These are phyloP conservation scores for Oeneis ivallda DNA, from an alignment of 2,888 invertebrate species.

Conservation along the genomic window DNA sequence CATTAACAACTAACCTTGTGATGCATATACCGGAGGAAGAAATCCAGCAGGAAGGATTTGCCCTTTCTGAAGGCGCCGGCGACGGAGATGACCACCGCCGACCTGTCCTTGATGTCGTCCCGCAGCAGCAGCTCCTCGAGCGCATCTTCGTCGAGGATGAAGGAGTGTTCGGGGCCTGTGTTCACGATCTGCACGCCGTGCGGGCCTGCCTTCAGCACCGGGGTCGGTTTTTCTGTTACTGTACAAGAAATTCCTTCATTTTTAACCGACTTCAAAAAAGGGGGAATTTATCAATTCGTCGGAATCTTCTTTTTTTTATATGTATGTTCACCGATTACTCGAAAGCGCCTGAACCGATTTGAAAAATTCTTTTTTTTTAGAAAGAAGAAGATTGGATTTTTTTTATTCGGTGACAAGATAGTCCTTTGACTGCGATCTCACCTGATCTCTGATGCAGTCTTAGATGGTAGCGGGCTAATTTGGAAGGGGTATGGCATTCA, in stretches of 20 bases:
- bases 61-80: slow-evolving; percentile 99
- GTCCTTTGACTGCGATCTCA: too few species aligned
- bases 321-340: too few species aligned
- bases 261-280: too few species aligned
- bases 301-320: too few species aligned
- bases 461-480: too few species aligned
- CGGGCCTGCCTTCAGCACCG: slow-evolving; percentile 56
- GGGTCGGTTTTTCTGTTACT: slow-evolving; percentile 61
- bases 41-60: slow-evolving; percentile 98
- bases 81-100: slow-evolving; percentile 96
- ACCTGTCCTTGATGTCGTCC: slow-evolving; percentile 90
- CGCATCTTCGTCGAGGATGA: slow-evolving; percentile 92
- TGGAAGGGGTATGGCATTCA: too few species aligned
- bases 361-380: not conserved
- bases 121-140: slow-evolving; percentile 87
- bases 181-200: slow-evolving; percentile 92
- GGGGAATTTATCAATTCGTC: too few species aligned
- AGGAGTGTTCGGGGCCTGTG: slow-evolving; percentile 92
- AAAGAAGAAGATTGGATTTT: too few species aligned
- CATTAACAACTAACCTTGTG: slow-evolving; percentile 84
- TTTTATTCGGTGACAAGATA: too few species aligned
- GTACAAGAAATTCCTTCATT: slow-evolving; percentile 29
- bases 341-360: too few species aligned
- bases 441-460: too few species aligned
- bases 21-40: slow-evolving; percentile 96